phyloP scores from a whole-genome alignment of 2,113 vertebrate species.

The Rhinopomastus cyanomelas region DNA sequence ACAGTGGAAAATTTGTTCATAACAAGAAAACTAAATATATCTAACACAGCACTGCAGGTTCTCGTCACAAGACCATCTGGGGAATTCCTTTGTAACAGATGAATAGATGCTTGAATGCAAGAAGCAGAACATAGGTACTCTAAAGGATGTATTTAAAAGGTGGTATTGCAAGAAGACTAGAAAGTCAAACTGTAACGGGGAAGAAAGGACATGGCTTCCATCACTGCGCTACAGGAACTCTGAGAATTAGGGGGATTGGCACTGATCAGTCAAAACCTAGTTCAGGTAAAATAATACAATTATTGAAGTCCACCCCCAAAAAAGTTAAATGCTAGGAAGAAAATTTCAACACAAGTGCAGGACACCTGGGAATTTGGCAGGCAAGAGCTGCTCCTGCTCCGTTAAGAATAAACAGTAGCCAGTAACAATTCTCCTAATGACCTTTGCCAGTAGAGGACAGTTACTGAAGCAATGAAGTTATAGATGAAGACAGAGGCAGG shows the following conservation, averaged over 20 bases:
- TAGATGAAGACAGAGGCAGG: background rate
- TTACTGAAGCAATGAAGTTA: background rate
- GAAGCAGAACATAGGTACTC: too few species aligned
- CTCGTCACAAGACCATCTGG: too few species aligned
- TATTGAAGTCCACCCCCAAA: background rate
- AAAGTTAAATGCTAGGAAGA: background rate
- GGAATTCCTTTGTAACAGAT: too few species aligned
- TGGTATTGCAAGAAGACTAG: too few species aligned
- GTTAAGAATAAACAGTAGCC: background rate
- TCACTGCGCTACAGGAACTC: background rate
- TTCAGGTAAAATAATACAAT: background rate
- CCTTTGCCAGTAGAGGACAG: background rate
- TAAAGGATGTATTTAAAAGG: too few species aligned
- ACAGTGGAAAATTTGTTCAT: background rate
- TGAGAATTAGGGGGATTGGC: background rate
- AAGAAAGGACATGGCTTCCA: too few species aligned
- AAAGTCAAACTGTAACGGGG: too few species aligned
- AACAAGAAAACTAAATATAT: background rate
- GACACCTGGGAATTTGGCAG: background rate
- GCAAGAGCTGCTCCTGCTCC: background rate
- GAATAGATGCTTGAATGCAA: too few species aligned
- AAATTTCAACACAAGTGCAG: background rate
- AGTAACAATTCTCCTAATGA: background rate
- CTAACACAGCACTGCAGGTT: background rate
- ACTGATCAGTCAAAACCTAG: background rate